A percentile compares a stretch with the other conserved stretches of the same genome.
Conservation (phyloP, 2,113 vertebrate species). For the Lamprologus tigripictilis region DNA sequence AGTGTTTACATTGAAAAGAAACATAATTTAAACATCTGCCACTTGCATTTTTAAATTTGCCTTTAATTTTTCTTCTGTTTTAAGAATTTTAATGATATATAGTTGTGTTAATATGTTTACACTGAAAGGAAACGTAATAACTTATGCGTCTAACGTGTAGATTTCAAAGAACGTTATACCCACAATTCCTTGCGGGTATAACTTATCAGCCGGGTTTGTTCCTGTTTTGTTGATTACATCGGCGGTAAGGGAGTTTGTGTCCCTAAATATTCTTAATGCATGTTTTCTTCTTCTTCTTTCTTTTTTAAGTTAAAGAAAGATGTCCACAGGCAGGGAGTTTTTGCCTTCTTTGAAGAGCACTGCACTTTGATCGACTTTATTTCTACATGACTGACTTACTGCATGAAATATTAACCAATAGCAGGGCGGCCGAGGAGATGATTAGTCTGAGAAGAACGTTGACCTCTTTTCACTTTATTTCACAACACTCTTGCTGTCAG, state of each 20-base stretch:
- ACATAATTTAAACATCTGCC: neutral
- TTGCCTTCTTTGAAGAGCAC: neutral
- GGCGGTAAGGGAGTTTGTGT: neutral
- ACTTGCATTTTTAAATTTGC: neutral
- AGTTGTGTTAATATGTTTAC: neutral
- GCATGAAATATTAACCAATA: neutral
- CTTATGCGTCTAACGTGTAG: neutral
- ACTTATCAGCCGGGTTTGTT: neutral
- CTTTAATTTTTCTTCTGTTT: neutral
- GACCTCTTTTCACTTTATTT: conserved; percentile 7
- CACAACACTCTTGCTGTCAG: neutral
- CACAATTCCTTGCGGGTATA: conserved; percentile 10
- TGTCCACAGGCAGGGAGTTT: rapidly evolving
- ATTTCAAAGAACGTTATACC: neutral
- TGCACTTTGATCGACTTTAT: neutral
- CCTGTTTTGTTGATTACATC: neutral
- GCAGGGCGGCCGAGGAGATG: neutral
- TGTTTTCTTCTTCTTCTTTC: neutral
- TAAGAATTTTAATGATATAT: neutral
- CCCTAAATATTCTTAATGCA: rapidly evolving
- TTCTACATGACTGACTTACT: neutral
- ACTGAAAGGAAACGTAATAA: neutral
- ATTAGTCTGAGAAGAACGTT: conserved; percentile 1
- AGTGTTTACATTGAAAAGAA: neutral
- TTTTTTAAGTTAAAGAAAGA: neutral